These are phyloP conservation scores for Anoplopoma fimbria DNA, from an alignment of 2,113 vertebrate species.

Conservation along the genomic window DNA sequence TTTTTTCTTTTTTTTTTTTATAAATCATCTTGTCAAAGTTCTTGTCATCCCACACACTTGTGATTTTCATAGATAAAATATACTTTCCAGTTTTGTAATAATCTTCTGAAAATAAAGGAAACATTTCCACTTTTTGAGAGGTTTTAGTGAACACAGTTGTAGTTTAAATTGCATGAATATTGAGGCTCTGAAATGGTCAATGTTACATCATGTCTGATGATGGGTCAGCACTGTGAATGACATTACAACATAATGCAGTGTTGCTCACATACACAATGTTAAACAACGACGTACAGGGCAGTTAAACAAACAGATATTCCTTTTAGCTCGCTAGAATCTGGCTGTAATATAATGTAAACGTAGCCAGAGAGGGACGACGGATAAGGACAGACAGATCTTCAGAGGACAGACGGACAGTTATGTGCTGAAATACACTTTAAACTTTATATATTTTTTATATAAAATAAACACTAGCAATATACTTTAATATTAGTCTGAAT, in stretches of 20 bases:
- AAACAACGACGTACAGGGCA: conserved; percentile 46
- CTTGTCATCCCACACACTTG: not conserved
- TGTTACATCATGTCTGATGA: conserved; percentile 22
- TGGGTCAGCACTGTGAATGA: conserved; percentile 36
- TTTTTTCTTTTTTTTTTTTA: conserved; percentile 9
- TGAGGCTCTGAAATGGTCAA: conserved; percentile 17
- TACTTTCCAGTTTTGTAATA: not conserved
- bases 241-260: conserved; percentile 39
- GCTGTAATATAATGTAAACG: conserved; percentile 77
- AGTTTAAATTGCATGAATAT: conserved; percentile 21
- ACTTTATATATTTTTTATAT: conserved; percentile 42
- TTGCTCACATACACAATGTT: conserved; percentile 56
- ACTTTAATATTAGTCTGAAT: conserved; percentile 66
- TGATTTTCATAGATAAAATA: not conserved
- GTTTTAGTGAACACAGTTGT: conserved; percentile 35
- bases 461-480: conserved; percentile 72
- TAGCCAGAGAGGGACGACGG: conserved; percentile 65
- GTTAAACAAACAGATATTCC: conserved; percentile 60
- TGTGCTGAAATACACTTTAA: conserved; percentile 52
- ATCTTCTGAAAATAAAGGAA: not conserved
- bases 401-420: conserved; percentile 34
- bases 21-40: not conserved
- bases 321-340: conserved; percentile 58
- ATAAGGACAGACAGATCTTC: conserved; percentile 27
- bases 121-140: not conserved